Base-by-base conservation (phyloP, 2,113 vertebrate species). In the Onychostruthus taczanowskii region DNA sequence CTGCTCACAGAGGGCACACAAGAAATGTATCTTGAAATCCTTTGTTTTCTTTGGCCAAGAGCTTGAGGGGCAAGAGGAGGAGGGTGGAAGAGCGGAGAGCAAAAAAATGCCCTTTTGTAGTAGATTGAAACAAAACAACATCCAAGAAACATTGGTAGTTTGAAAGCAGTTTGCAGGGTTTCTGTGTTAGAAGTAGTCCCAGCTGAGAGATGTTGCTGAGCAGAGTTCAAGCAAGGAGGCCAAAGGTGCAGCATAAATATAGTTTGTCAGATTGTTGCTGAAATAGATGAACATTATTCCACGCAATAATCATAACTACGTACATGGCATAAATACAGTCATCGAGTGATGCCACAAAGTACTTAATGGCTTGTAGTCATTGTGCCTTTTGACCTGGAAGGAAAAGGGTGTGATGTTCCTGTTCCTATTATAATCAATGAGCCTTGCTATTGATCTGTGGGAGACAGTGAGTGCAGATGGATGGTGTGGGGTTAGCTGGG, bases 181-280 rank as follows among this genome's bases (percentile, higher is more conserved):
- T 92, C 84, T 0, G 4, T 92, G 73, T 94, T 92, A 96, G 90
- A 93, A 95, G 90, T 89, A 92, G 84, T 96, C 96, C 96, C 95
- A 97, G 93, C 89, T 95, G 95, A 95, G 89, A 87, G 80, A 90
- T 69, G 8, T 94, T 78, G 95, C 92, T 30, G 92, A 93, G 85
- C 95, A 93, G 90, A 97, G 96, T 96, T 97, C 95, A 92, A 76
- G 90, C 95, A 81, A 95, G 50, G 69, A 94, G 93, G 96, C 93
- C 95, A 96, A 93, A 96, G 95, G 95, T 90, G 58, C 88, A 89
- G 95, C 94, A 92, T 96, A 96, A 97, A 95, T 93, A 92, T 15
- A 79, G 90, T 94, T 96, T 94, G 86, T 92, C 88, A 94, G 89
- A 90, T 61, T 68, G 88, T 78, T 95, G 92, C 80, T 95, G 95